Percentiles rank a stretch among this genome's conserved stretches.
phyloP scores from a whole-genome alignment of 64 coral and sea anemone genomes.

The Pachyseris speciosa region DNA sequence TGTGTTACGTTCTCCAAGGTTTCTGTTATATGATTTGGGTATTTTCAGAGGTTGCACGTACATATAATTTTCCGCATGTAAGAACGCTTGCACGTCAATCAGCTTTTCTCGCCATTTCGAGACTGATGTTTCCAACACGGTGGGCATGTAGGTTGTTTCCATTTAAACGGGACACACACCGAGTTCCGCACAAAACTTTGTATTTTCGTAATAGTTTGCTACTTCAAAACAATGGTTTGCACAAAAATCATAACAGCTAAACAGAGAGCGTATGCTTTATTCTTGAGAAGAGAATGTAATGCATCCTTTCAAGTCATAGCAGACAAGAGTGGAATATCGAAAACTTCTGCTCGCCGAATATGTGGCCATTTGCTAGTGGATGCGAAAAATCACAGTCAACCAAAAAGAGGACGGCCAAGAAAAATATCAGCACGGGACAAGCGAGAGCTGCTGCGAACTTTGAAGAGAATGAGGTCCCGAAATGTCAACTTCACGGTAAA shows the following conservation, averaged over 20 bases:
- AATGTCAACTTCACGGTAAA: constrained; percentile 36
- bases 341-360: neutral
- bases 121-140: no score
- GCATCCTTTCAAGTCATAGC: neutral
- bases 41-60: no score
- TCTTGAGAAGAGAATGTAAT: neutral
- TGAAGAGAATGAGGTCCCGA: neutral
- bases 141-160: no score
- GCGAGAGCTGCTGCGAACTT: neutral
- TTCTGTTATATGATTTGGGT: no score
- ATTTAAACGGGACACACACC: no score
- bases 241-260: neutral
- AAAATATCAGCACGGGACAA: neutral
- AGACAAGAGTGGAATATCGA: constrained; percentile 5
- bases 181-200: no score
- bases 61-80: no score
- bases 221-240: no score
- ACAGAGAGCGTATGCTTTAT: neutral
- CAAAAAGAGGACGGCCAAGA: neutral
- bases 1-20: no score
- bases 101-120: no score
- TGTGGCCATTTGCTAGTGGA: neutral
- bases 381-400: neutral
- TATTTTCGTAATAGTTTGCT: no score
- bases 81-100: no score